A percentile compares a stretch with the other conserved stretches of the same genome.
These are phyloP conservation scores for Gasteruption jaculator DNA, from an alignment of 2,888 invertebrate species.

Conservation along the genomic window DNA sequence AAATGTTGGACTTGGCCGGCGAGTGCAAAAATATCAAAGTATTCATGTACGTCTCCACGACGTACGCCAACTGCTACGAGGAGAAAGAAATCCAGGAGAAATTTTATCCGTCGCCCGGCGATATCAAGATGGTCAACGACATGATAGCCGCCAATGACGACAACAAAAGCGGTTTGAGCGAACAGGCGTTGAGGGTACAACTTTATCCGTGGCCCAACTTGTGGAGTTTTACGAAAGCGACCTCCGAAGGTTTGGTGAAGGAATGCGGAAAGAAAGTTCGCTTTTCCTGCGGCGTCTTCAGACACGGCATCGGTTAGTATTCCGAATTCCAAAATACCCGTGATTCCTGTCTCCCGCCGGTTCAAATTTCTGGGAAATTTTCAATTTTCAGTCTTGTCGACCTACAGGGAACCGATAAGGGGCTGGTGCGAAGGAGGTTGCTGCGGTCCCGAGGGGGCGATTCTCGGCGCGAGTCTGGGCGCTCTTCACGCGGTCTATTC, in stretches of 20 bases:
- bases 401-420: constrained; percentile 29
- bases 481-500: constrained; percentile 23
- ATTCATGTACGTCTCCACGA: constrained; percentile 35
- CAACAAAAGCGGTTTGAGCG: constrained; percentile 24
- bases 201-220: constrained; percentile 31
- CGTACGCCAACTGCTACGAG: constrained; percentile 30
- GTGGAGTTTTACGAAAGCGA: constrained; percentile 33
- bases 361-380: constrained; percentile 27
- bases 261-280: constrained; percentile 21
- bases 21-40: constrained; percentile 27
- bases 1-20: constrained; percentile 31
- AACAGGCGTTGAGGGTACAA: constrained; percentile 20
- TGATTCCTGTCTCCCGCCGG: constrained; percentile 27
- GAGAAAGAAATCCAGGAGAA: constrained; percentile 28
- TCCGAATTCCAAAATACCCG: too few relatives aligned
- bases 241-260: constrained; percentile 34
- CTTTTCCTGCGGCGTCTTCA: constrained; percentile 32
- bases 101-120: constrained; percentile 33
- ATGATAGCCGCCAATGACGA: constrained; percentile 28
- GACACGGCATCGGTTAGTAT: constrained; percentile 33
- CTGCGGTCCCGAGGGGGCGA: constrained; percentile 23
- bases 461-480: constrained; percentile 25
- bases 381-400: constrained; percentile 26
- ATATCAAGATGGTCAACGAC: constrained; percentile 30
- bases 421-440: constrained; percentile 27